A percentile compares a stretch with the other conserved stretches of the same genome.
Conservation (phyloP, 1,140 invertebrate genomes). For the Drosophila auraria region DNA sequence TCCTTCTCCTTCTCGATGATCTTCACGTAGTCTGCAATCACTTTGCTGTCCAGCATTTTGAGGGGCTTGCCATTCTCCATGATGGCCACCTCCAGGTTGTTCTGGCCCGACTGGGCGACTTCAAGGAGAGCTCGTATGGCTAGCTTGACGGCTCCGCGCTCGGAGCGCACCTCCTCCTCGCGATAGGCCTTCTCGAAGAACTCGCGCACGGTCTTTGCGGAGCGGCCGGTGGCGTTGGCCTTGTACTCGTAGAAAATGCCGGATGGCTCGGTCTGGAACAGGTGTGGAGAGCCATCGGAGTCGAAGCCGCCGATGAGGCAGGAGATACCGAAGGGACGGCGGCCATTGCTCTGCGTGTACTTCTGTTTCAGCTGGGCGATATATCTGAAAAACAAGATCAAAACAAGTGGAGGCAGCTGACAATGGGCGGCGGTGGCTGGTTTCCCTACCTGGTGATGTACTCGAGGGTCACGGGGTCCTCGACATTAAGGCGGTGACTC, state of each 20-base stretch:
- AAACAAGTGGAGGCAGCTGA: neutral
- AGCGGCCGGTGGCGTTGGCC: constrained; percentile 99
- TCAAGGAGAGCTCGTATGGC: constrained; percentile 98
- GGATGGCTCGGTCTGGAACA: constrained; percentile 99
- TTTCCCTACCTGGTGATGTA: constrained; percentile 95
- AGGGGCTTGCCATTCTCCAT: constrained; percentile 94
- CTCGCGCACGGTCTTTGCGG: constrained; percentile 98
- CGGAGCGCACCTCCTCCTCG: constrained; percentile 92
- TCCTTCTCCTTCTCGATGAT: constrained; percentile 99
- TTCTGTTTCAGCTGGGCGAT: constrained; percentile 93
- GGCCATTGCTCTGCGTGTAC: constrained; percentile 99
- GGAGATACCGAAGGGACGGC: constrained; percentile 99
- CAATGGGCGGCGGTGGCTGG: neutral
- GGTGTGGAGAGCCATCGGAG: constrained; percentile 96
- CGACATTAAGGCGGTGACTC: constrained; percentile 98
- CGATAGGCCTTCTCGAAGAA: constrained; percentile 99
- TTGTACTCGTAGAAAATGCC: constrained; percentile 99
- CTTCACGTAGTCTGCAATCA: constrained; percentile 96
- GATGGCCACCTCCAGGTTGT: constrained; percentile 99
- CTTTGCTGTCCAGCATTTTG: constrained; percentile 95
- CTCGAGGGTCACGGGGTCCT: constrained; percentile 99
- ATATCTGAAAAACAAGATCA: constrained; percentile 59
- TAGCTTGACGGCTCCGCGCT: constrained; percentile 96
- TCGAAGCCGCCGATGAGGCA: constrained; percentile 99
- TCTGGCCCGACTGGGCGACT: constrained; percentile 99